These are phyloP conservation scores for Leuctra nigra DNA, from an alignment of 2,888 invertebrate species.

Conservation along the genomic window DNA sequence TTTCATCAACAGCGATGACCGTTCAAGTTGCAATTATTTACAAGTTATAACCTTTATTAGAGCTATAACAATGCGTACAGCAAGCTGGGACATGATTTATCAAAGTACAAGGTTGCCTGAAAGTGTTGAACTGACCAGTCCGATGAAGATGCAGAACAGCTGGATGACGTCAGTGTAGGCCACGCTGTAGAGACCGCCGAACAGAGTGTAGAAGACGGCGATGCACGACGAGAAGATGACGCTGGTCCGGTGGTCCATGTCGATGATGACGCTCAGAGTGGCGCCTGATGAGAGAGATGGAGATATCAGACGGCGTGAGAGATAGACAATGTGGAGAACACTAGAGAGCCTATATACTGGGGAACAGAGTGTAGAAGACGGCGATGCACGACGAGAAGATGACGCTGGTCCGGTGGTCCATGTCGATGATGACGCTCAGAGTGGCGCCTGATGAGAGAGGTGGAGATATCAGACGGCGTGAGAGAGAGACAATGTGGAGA, in stretches of 20 bases:
- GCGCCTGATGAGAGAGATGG: constrained; percentile 59
- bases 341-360: constrained; percentile 97
- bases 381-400: constrained; percentile 95
- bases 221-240: constrained; percentile 94
- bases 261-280: constrained; percentile 93
- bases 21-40: too few relatives aligned
- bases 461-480: too few relatives aligned
- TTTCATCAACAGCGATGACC: too few relatives aligned
- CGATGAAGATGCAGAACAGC: constrained; percentile 95
- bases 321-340: too few relatives aligned
- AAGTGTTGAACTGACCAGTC: constrained; percentile 68
- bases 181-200: constrained; percentile 96
- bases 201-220: constrained; percentile 94
- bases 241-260: constrained; percentile 87
- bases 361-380: constrained; percentile 94
- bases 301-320: too few relatives aligned
- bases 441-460: too few relatives aligned
- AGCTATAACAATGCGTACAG: too few relatives aligned
- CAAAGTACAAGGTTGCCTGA: too few relatives aligned
- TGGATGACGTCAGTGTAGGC: constrained; percentile 99
- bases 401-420: constrained; percentile 88
- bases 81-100: too few relatives aligned
- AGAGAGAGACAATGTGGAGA: too few relatives aligned
- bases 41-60: too few relatives aligned
- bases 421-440: constrained; percentile 91